Conservation (phyloP, 2,888 invertebrate species). For the Heteromurus nitidus region DNA sequence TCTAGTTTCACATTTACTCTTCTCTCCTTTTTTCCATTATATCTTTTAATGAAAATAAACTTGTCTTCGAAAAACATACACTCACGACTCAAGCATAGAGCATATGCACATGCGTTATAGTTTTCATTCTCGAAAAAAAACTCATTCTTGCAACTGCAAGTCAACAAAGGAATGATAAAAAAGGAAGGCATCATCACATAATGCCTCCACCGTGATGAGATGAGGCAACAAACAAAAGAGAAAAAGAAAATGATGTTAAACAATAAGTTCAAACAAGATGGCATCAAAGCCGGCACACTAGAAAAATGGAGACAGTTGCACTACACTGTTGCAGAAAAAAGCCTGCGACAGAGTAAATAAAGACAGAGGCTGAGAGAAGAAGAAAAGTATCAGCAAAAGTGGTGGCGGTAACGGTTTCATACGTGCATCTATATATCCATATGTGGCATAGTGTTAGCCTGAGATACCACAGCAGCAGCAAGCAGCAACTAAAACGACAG, state of each 20-base stretch:
- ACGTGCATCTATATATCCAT: too few relatives aligned
- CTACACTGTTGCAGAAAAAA: too few relatives aligned
- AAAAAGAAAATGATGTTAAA: conserved; percentile 26
- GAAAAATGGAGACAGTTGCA: too few relatives aligned
- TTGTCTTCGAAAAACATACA: too few relatives aligned
- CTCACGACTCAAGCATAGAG: too few relatives aligned
- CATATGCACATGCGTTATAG: neutral
- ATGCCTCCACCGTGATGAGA: neutral
- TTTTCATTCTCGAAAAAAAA: neutral
- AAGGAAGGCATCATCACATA: neutral
- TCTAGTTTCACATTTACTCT: conserved; percentile 25
- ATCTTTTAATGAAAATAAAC: conserved; percentile 16
- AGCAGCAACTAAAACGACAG: too few relatives aligned
- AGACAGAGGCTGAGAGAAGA: neutral
- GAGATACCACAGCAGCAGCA: conserved; percentile 5
- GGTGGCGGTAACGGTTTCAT: too few relatives aligned
- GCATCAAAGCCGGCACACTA: neutral
- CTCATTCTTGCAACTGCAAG: neutral
- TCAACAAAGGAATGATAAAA: conserved; percentile 34
- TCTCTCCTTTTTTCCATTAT: conserved; percentile 37
- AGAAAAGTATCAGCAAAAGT: neutral
- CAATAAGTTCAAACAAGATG: conserved; percentile 19
- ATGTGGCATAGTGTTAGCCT: neutral
- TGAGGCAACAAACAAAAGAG: conserved; percentile 6
- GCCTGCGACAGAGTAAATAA: neutral